Conservation (phyloP, 1,140 invertebrate species). For the Amphibalanus amphitrite region DNA sequence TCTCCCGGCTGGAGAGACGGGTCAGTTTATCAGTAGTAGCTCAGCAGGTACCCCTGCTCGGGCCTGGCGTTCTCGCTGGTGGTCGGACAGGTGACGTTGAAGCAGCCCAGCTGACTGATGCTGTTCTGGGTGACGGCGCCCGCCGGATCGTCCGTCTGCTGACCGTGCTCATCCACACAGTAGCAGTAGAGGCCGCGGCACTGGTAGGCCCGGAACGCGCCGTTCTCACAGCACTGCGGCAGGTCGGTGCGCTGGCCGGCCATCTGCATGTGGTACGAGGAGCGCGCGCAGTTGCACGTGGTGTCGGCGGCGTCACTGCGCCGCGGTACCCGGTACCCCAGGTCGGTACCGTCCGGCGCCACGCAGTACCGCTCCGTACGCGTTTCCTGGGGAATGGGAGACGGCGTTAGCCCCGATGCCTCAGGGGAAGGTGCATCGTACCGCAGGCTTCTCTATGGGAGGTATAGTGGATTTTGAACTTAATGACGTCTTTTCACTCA, state of each 20-base stretch:
- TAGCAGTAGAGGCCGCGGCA: constrained; percentile 36
- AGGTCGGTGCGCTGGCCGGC: constrained; percentile 14
- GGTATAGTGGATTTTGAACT: no score
- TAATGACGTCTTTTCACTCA: no score
- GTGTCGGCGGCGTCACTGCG: background rate
- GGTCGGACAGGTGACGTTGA: background rate
- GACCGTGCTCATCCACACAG: constrained; percentile 38
- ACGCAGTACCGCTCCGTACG: background rate
- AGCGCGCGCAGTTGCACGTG: constrained; percentile 11
- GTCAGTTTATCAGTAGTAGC: no score
- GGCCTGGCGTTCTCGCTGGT: background rate
- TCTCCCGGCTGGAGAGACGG: no score
- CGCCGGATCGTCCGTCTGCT: constrained; percentile 22
- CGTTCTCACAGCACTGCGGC: constrained; percentile 37
- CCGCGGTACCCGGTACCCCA: constrained; percentile 1
- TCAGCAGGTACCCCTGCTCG: no score
- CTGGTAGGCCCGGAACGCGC: constrained; percentile 38
- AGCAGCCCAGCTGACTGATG: background rate
- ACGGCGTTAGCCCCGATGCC: no score
- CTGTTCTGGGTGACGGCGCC: background rate
- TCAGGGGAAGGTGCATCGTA: no score
- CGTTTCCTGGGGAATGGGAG: background rate
- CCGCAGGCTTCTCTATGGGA: no score
- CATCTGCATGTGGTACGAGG: constrained; percentile 9
- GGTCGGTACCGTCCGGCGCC: background rate